These are phyloP conservation scores for Panagrolaimus sp. DNA, from an alignment of 1,140 invertebrate species.

Conservation along the genomic window DNA sequence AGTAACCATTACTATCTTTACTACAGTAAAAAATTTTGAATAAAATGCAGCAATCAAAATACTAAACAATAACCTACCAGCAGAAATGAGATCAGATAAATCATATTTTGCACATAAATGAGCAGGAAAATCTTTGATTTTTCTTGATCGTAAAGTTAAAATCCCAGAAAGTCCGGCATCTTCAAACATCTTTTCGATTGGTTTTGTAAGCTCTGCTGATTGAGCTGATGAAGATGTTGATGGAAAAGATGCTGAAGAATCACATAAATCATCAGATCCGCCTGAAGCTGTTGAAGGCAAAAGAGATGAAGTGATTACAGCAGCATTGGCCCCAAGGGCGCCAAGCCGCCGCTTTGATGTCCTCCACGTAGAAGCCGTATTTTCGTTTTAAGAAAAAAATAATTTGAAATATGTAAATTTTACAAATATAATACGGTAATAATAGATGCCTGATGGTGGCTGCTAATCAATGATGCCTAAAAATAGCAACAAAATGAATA, in stretches of 20 bases:
- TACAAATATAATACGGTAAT: too few species aligned
- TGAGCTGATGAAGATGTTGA: not conserved
- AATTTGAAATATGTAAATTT: too few species aligned
- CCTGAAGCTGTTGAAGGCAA: not conserved
- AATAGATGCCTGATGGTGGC: too few species aligned
- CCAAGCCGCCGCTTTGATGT: not conserved
- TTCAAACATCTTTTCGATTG: not conserved
- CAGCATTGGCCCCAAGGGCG: not conserved
- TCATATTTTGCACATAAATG: not conserved
- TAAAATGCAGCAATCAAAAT: not conserved
- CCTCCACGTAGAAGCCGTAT: constrained; percentile 1
- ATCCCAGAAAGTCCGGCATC: not conserved
- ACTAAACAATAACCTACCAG: not conserved
- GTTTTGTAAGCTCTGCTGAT: not conserved
- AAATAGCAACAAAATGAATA: too few species aligned
- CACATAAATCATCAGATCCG: not conserved
- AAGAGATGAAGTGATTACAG: not conserved
- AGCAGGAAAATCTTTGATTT: constrained; percentile 5
- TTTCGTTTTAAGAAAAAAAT: not conserved
- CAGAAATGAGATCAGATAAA: constrained; percentile 4
- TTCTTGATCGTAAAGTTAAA: not conserved
- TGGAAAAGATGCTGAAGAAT: not conserved
- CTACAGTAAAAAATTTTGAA: not conserved
- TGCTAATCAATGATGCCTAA: too few species aligned
- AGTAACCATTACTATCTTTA: not conserved